Base-by-base conservation (phyloP, 1,140 invertebrate species). In the Heliconius hewitsoni region DNA sequence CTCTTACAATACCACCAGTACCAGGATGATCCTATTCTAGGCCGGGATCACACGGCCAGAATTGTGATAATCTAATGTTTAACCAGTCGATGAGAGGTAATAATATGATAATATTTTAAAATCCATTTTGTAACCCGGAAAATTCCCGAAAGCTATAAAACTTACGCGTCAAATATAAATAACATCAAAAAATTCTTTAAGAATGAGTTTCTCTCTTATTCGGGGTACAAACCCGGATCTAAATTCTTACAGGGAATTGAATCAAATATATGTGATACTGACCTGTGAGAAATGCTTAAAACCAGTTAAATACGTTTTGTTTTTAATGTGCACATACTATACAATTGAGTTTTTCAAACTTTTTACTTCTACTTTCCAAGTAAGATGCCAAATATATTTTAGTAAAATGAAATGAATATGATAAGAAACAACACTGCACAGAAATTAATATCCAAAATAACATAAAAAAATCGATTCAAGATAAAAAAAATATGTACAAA, bases 231-330 rank as follows among this genome's bases (percentile, higher is more conserved):
- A 66, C 60, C 60, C 60, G 60, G 60, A 66, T 30, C 13, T 16
- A 66, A 66, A 66, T 66, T 66, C 60, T 30, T 30, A 16, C 16
- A 66, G 60, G 23, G 60, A 66, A 66, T 66, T 57, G 70, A 52
- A 55, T 80, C 71, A 66, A 70, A 46, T 71, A 30, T 71, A 2
- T 66, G 23, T 70, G 74, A 70, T 76, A 70, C 74, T 60, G 19
- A 76, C 55, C 74, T 70, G 37, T 66, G 37, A 71, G 39, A 70
- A 76, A 76, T 72, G 13, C 66, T 80, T 66, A 37, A 74, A 75
- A 75, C 50, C 70, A 46, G 76, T 16, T 78, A 57, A 55, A 18
- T 70, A 37, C 39, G 74, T 76, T 76, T 66, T 46, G 57, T 66
- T 66, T 23, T 30, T 66, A 66, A 66, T 66, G 27, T 5, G 23